phyloP scores from a whole-genome alignment of 2,888 invertebrate species.

The Callinectes sapidus region DNA sequence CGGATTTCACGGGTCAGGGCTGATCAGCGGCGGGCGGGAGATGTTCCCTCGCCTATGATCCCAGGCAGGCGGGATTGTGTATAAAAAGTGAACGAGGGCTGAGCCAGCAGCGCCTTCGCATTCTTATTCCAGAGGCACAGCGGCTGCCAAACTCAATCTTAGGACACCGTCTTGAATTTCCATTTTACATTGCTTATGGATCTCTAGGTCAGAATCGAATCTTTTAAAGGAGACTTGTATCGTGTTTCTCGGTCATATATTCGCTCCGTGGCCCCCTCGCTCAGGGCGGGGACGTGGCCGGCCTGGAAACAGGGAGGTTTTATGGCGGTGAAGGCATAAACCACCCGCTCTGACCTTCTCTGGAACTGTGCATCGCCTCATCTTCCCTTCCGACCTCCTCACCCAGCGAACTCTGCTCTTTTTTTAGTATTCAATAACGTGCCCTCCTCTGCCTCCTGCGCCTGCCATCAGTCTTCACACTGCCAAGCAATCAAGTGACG shows the following conservation, averaged over 20 bases:
- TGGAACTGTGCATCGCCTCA: background rate
- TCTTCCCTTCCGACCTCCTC: background rate
- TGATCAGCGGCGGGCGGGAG: background rate
- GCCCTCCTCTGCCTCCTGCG: background rate
- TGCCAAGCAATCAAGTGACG: constrained; percentile 7
- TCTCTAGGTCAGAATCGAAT: constrained; percentile 63
- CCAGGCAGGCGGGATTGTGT: background rate
- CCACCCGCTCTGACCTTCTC: background rate
- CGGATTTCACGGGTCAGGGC: background rate
- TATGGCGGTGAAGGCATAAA: constrained; percentile 47
- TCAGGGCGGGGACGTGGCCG: constrained; percentile 40
- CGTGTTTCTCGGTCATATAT: constrained; percentile 53
- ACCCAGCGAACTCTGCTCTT: background rate
- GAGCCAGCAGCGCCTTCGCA: constrained; percentile 32
- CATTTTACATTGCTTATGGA: constrained; percentile 67
- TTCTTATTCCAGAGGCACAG: constrained; percentile 50
- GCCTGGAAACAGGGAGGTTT: constrained; percentile 48
- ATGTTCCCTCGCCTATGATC: constrained; percentile 11
- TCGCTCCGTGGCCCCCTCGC: constrained; percentile 42
- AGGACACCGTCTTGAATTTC: constrained; percentile 64
- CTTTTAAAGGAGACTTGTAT: constrained; percentile 65
- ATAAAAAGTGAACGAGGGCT: constrained; percentile 28
- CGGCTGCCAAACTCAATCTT: constrained; percentile 66
- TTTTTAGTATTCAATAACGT: constrained; percentile 25
- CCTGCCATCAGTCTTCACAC: background rate